A percentile compares a stretch with the other conserved stretches of the same genome.
These are phyloP conservation scores for Alligator mississippiensis DNA, from an alignment of 2,113 vertebrate species.

Conservation along the genomic window DNA sequence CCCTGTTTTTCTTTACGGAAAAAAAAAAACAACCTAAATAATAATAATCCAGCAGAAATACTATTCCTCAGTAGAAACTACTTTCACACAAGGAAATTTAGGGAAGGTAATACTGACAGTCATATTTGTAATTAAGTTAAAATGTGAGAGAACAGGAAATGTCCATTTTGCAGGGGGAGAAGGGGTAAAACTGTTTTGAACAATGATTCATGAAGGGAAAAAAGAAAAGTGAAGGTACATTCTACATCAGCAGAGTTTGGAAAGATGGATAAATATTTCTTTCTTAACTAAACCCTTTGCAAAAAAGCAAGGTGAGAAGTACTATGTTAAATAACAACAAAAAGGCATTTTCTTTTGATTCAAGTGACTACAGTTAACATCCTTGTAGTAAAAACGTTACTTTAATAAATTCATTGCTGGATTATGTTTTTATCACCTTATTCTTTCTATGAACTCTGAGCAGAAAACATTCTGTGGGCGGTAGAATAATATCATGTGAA, in stretches of 20 bases:
- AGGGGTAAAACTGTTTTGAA: neutral
- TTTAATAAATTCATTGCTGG: slow-evolving; percentile 60
- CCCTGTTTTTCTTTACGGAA: neutral
- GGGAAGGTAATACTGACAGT: neutral
- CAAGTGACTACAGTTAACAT: slow-evolving; percentile 35
- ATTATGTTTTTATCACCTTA: slow-evolving; percentile 67
- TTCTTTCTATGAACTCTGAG: slow-evolving; percentile 59
- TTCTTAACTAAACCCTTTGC: slow-evolving; percentile 14
- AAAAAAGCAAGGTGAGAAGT: neutral
- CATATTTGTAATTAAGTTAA: neutral
- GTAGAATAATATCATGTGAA: slow-evolving; percentile 60
- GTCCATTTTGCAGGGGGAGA: neutral
- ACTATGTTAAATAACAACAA: slow-evolving; percentile 43
- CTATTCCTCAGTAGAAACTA: neutral
- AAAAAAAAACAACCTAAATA: neutral
- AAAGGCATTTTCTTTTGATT: slow-evolving; percentile 54
- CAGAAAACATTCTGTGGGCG: slow-evolving; percentile 64
- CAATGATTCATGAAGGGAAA: slow-evolving; percentile 9
- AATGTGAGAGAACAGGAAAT: neutral
- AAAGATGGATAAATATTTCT: neutral
- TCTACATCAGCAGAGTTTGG: neutral
- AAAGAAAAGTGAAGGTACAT: slow-evolving; percentile 18
- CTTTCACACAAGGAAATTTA: slow-evolving; percentile 43
- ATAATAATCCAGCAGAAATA: neutral
- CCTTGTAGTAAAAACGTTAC: slow-evolving; percentile 54